Conservation (phyloP, 2,113 vertebrate genomes). For the Aix galericulata region DNA sequence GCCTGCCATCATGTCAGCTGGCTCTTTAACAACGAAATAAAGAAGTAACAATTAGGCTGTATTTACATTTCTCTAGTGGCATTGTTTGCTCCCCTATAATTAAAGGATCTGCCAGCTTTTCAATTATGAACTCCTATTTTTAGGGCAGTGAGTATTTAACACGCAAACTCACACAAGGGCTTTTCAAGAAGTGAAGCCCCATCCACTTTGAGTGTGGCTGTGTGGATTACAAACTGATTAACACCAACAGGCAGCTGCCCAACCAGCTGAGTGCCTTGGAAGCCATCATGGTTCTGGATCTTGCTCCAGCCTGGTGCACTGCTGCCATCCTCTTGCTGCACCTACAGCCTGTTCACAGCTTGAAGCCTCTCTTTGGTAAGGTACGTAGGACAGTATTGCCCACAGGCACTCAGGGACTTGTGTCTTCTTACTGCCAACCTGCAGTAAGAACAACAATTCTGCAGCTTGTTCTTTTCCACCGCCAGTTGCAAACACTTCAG, state of each 20-base stretch:
- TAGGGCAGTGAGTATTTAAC: neutral
- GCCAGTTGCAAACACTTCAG: neutral
- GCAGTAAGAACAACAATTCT: neutral
- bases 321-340: neutral
- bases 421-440: rapidly evolving
- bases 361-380: rapidly evolving
- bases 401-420: rapidly evolving
- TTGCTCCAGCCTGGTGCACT: rapidly evolving
- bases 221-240: neutral
- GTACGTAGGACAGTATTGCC: rapidly evolving
- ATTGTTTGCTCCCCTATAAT: slow-evolving; percentile 25
- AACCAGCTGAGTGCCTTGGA: rapidly evolving
- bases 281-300: rapidly evolving
- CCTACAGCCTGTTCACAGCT: rapidly evolving
- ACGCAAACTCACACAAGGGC: neutral
- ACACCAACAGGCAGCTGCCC: rapidly evolving
- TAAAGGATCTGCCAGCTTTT: slow-evolving; percentile 27
- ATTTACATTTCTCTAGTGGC: slow-evolving; percentile 24
- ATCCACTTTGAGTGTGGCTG: neutral
- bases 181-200: neutral
- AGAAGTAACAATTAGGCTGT: slow-evolving; percentile 23
- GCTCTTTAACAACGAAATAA: slow-evolving; percentile 17
- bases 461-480: neutral
- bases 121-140: neutral
- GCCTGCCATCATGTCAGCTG: neutral